These are phyloP conservation scores for Thecocarcelia acutangulata DNA, from an alignment of 2,888 invertebrate genomes.

Conservation along the genomic window DNA sequence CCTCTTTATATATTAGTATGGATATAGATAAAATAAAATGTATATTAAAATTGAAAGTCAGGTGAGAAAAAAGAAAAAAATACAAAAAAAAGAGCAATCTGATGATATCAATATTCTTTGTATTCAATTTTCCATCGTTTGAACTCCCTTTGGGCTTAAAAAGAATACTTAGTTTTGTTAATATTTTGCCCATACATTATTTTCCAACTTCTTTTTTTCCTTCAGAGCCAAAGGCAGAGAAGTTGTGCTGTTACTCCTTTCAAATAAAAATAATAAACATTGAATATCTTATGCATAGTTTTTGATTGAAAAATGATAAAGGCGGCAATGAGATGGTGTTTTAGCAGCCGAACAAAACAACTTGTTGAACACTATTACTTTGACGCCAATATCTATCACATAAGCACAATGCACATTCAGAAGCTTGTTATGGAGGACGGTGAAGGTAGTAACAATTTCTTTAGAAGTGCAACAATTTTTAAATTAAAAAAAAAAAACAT, in stretches of 20 bases:
- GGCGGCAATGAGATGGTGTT: conserved; percentile 8
- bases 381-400: no score
- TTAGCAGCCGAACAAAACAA: conserved; percentile 1
- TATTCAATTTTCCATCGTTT: conserved; percentile 47
- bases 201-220: conserved; percentile 12
- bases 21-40: no score
- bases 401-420: no score
- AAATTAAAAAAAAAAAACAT: neutral
- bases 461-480: neutral
- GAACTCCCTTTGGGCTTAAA: conserved; percentile 49
- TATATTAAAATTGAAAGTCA: neutral
- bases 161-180: neutral
- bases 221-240: conserved; percentile 57
- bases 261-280: neutral
- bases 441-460: no score
- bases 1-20: no score
- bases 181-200: neutral
- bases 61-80: neutral
- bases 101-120: conserved; percentile 22
- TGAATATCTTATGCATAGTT: conserved; percentile 7
- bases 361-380: neutral
- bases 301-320: conserved; percentile 34
- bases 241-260: conserved; percentile 35
- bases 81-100: neutral
- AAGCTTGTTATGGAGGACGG: no score